Conservation (phyloP, 2,113 vertebrate species). For the Takifugu bimaculatus region DNA sequence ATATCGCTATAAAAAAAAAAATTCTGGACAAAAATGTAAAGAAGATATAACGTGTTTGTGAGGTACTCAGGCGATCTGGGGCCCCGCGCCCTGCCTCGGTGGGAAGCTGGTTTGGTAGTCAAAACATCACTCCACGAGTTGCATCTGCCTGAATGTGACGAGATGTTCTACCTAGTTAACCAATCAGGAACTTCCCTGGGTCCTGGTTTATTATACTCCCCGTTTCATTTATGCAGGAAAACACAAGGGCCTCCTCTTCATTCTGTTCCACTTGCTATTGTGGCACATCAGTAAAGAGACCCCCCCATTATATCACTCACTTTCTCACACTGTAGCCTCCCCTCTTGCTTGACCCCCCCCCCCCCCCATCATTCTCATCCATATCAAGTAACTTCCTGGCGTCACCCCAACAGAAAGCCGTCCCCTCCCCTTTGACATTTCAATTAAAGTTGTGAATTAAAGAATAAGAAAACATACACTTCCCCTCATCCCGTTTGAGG, state of each 20-base stretch:
- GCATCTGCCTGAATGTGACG: conserved; percentile 19
- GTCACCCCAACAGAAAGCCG: background rate
- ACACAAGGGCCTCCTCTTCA: conserved; percentile 24
- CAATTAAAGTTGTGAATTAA: conserved; percentile 27
- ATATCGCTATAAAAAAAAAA: background rate
- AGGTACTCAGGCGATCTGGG: background rate
- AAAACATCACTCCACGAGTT: conserved; percentile 37
- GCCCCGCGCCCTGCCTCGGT: conserved; percentile 10
- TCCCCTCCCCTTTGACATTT: conserved; percentile 16
- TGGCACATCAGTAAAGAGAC: conserved; percentile 15
- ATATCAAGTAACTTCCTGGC: conserved; percentile 25
- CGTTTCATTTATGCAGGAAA: conserved; percentile 38
- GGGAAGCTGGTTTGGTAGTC: conserved; percentile 39
- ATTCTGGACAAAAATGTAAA: background rate
- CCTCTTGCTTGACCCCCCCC: conserved; percentile 24
- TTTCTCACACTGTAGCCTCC: conserved; percentile 32
- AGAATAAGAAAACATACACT: conserved; percentile 5
- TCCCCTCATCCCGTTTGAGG: conserved; percentile 4
- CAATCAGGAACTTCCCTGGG: conserved; percentile 52
- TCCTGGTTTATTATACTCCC: conserved; percentile 48
- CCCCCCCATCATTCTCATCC: conserved; percentile 29
- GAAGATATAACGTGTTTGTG: background rate
- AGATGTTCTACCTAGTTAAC: conserved; percentile 19
- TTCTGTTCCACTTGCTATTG: conserved; percentile 29
- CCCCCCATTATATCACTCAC: conserved; percentile 19